These are phyloP conservation scores for Phalacrocorax pelagicus DNA, from an alignment of 2,113 vertebrate species.

Conservation along the genomic window DNA sequence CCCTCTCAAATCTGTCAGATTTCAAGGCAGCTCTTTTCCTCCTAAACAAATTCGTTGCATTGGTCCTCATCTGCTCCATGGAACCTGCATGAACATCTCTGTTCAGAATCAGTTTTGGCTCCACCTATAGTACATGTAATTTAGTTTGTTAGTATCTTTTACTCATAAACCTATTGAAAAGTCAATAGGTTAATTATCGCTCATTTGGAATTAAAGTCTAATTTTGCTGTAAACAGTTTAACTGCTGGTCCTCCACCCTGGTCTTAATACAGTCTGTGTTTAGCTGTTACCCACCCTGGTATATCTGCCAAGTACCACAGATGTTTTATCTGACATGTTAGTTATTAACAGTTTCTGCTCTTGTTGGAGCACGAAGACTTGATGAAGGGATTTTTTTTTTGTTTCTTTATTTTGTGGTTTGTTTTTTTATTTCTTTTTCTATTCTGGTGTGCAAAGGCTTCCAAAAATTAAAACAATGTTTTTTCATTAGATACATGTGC, in stretches of 20 bases:
- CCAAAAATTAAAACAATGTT: not conserved
- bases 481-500: not conserved
- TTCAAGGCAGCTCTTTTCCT: not conserved
- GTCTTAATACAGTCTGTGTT: not conserved
- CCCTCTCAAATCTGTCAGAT: not conserved
- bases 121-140: not conserved
- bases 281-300: not conserved
- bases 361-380: not conserved
- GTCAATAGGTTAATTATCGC: not conserved
- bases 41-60: not conserved
- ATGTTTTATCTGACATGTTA: constrained; percentile 6
- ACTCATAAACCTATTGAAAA: not conserved
- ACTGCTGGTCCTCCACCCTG: not conserved
- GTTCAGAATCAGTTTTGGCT: not conserved
- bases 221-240: constrained; percentile 32
- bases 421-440: not conserved
- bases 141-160: not conserved
- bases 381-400: not conserved
- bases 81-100: not conserved
- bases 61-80: fast-evolving
- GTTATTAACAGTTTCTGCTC: constrained; percentile 12
- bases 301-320: not conserved
- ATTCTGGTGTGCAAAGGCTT: not conserved
- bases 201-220: not conserved
- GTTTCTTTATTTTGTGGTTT: not conserved